These are phyloP conservation scores for Agonopterix heracliana DNA, from an alignment of 2,888 invertebrate genomes.

Conservation along the genomic window DNA sequence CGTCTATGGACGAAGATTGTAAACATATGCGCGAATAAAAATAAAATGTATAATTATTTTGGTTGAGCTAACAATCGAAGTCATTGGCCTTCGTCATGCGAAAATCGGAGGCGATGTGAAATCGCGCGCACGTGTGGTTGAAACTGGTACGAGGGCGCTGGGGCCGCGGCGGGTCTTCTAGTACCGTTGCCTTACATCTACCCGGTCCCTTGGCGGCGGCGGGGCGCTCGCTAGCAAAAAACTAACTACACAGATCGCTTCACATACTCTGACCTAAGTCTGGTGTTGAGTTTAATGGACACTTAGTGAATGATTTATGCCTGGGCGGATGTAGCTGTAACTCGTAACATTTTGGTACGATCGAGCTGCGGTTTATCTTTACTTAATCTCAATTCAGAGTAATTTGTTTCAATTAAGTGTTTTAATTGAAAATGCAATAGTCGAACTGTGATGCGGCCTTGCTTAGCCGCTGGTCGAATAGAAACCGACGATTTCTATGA, in stretches of 20 bases:
- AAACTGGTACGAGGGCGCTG: conserved; percentile 33
- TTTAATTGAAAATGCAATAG: conserved; percentile 24
- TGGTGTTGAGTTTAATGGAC: not conserved
- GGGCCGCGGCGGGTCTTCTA: conserved; percentile 12
- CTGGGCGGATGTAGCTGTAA: not conserved
- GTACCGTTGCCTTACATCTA: conserved; percentile 16
- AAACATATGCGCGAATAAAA: conserved; percentile 14
- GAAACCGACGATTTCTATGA: conserved; percentile 68
- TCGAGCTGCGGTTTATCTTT: conserved; percentile 12
- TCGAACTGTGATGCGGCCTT: conserved; percentile 38
- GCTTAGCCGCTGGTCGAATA: conserved; percentile 31
- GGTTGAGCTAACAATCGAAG: conserved; percentile 23
- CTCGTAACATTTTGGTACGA: conserved; percentile 1
- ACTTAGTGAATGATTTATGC: not conserved
- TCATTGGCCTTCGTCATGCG: conserved; percentile 41
- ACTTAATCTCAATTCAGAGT: conserved; percentile 13
- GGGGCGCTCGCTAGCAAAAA: conserved; percentile 1
- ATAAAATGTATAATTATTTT: conserved; percentile 23
- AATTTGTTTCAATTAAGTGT: conserved; percentile 11
- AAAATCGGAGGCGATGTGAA: conserved; percentile 43
- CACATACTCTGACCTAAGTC: not conserved
- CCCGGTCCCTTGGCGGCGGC: conserved; percentile 2
- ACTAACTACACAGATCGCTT: not conserved
- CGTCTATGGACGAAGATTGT: conserved; percentile 12
- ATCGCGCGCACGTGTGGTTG: conserved; percentile 36